Base-by-base conservation (phyloP, 2,888 invertebrate species). In the Merodon equestris region DNA sequence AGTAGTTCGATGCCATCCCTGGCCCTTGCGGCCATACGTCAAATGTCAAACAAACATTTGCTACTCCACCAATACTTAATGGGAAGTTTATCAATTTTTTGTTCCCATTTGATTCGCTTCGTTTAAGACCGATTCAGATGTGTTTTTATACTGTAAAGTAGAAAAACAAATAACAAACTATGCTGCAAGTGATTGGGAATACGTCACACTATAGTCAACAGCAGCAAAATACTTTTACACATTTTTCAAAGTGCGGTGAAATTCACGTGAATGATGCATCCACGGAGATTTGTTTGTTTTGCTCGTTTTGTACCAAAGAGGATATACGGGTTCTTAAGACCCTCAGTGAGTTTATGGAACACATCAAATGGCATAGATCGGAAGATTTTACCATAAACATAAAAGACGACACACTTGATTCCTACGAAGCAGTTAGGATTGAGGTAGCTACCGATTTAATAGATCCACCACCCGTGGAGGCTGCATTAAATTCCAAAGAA, bases 331-430 rank as follows among this genome's bases (percentile, higher is more conserved):
- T 53, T 2, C 9, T 53, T 13, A 15, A 18, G 13, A 60, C 60
- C 0, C 36, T 60, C 10, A 1, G 12, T 0, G 48, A 48, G 18
- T 60, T 60, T 15, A 18, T 48, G 14, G 51, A 51, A 0, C 61
- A 63, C 13, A 63, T 63, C 34, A 50, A 51, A 17, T 63, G 61
- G 61, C 61, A 63, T 51, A 12, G 51, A 3, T 63, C 51, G 10
- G 51, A 51, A 9, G 51, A 51, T 1, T 18, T 18, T 9, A 9
- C 27, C 1, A 9, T n/a, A n/a, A 27, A 13, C 9, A 10, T 13
- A 13, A 44, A 56, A 17, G 44, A 27, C 0, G 61, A 51, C 0
- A 1, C 27, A 9, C 9, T 7, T 1, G 1, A 18, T 0, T 7
- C 5, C 1, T 42, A 27, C 51, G 61, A 63, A 36, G 4, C 27